Percentiles rank a stretch among this genome's conserved stretches.
phyloP scores from a whole-genome alignment of 1,140 invertebrate species.

The Monomorium pharaonis region DNA sequence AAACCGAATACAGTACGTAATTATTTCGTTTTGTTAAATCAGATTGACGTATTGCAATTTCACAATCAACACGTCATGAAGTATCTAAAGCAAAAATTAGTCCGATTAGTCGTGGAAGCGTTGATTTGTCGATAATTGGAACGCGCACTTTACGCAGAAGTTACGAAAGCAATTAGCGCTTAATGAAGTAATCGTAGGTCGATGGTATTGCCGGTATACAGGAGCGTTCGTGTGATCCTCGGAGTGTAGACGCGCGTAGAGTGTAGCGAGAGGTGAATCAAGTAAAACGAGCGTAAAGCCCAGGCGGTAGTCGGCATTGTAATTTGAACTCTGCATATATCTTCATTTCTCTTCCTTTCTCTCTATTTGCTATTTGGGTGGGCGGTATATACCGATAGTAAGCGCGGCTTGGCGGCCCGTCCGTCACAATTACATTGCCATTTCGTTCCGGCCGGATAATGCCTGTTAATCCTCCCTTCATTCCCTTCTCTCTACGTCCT shows the following conservation, averaged over 20 bases:
- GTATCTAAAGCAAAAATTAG: background rate
- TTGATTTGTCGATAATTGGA: slow-evolving; percentile 3
- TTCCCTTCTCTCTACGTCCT: background rate
- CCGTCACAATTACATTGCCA: slow-evolving; percentile 60
- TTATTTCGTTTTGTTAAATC: background rate
- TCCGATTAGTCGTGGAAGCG: background rate
- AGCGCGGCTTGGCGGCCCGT: slow-evolving; percentile 26
- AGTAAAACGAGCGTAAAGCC: slow-evolving; percentile 30
- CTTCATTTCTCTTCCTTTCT: background rate
- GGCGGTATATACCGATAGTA: background rate
- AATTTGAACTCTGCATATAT: slow-evolving; percentile 55
- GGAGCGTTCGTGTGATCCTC: background rate
- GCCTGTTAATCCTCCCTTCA: slow-evolving; percentile 30
- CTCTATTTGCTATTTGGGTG: slow-evolving; percentile 37
- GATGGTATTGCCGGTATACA: background rate
- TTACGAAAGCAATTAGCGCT: slow-evolving; percentile 29
- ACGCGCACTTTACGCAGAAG: slow-evolving; percentile 10
- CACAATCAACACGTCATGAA: background rate
- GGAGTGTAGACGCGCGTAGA: background rate
- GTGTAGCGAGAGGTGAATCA: background rate
- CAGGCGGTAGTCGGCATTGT: slow-evolving; percentile 5
- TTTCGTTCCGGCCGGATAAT: slow-evolving; percentile 42
- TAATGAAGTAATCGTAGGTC: slow-evolving; percentile 24
- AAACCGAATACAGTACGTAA: background rate
- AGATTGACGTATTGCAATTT: background rate